Percentiles rank a stretch among this genome's conserved stretches.
Conservation (phyloP, 2,888 invertebrate genomes). For the Drosophila siamana region DNA sequence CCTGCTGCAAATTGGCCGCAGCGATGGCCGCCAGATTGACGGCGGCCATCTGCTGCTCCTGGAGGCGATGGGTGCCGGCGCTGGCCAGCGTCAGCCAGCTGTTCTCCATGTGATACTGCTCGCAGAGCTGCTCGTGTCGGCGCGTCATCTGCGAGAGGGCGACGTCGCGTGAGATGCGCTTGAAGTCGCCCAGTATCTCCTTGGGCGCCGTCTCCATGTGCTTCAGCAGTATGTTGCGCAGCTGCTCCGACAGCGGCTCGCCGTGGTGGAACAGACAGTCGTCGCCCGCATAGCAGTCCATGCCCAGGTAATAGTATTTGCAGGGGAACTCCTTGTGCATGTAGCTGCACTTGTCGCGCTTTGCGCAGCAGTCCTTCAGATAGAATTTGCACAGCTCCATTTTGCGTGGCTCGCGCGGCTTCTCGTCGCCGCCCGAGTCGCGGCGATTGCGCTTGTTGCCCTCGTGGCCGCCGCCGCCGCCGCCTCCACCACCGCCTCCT, state of each 20-base stretch:
- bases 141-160: slow-evolving; percentile 87
- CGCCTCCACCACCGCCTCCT: slow-evolving; percentile 4
- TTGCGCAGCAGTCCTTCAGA: slow-evolving; percentile 96
- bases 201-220: slow-evolving; percentile 96
- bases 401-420: slow-evolving; percentile 91
- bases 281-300: slow-evolving; percentile 92
- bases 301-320: slow-evolving; percentile 97
- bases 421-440: slow-evolving; percentile 87
- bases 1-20: slow-evolving; percentile 18
- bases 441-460: slow-evolving; percentile 86
- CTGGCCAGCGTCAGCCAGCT: slow-evolving; percentile 65
- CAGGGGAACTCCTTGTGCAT: slow-evolving; percentile 99
- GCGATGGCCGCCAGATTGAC: slow-evolving; percentile 42
- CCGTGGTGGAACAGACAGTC: slow-evolving; percentile 97
- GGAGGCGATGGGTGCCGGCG: slow-evolving; percentile 47
- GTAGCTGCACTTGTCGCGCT: slow-evolving; percentile 97
- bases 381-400: slow-evolving; percentile 98
- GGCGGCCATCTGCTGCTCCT: slow-evolving; percentile 53
- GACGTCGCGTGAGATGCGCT: slow-evolving; percentile 92
- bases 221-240: slow-evolving; percentile 88
- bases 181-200: slow-evolving; percentile 96
- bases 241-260: slow-evolving; percentile 92
- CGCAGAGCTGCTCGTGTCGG: slow-evolving; percentile 86
- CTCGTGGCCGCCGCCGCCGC: neutral
- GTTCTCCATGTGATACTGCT: slow-evolving; percentile 84